Base-by-base conservation (phyloP, 2,113 vertebrate genomes). In the Amblyopsis rosae region DNA sequence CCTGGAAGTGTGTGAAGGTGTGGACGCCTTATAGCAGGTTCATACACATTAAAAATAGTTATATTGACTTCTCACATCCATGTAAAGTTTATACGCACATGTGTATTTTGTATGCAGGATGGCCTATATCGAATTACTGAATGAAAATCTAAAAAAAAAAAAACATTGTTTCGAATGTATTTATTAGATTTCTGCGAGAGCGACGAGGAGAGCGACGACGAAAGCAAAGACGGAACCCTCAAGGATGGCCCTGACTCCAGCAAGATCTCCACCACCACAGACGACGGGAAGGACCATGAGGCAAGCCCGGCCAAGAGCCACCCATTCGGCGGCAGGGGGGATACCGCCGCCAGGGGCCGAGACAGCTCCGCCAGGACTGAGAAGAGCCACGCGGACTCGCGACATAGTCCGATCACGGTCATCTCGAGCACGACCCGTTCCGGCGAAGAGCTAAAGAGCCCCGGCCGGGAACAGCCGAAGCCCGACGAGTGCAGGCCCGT, bases 151-250 rank as follows among this genome's bases (percentile, higher is more conserved):
- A 26, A 2, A 3, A 19, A 19, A 26, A 41, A 6, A 41, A 6
- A 41, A 41, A 41, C 35, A 41, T 4, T 6, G 0, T 41, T 41
- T 7, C 35, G 4, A 41, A 41, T 8, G 1, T 19, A 62, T 6
- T 12, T 80, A 8, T 7, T 76, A 99, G 97, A 97, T 86, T 92
- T 95, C 79, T 96, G 95, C 5, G 95, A 95, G 87, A 99, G 96
- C 73, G 97, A 98, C 6, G 96, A 94, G 1, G 97, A 99, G 69
- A 98, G 96, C 77, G 98, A 99, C 16, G 93, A 96, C 0, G 98
- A 98, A 69, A 96, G 95, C 68, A 98, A 98, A 86, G 96, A 98
- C 32, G 95, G 90, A 3, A 92, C 93, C 63, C 70, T 89, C 67
- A 93, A 92, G 3, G 97, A 98, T 51, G 92, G 89, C 13, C 92